Evolutionary conservation across 1,140 invertebrate genomes (phyloP), one percentile per base, ranked within the genome.

Genomic region (Aphidius ervi): DNA sequence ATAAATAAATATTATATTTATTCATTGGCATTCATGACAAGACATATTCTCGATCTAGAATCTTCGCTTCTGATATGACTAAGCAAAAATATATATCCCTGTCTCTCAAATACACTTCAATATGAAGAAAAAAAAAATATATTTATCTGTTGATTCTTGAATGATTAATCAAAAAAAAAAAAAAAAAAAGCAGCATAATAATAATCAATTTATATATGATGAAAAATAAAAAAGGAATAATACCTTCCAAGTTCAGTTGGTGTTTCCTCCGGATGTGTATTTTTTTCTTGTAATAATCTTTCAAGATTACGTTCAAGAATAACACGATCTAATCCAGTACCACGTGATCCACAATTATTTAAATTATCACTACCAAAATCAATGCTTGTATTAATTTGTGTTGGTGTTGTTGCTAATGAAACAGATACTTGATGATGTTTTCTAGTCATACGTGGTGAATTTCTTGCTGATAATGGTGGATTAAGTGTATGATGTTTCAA

Each of bases 241-340:
- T 55, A 78, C 78, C 76, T 79, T 69, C 74, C 78, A 48, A 78
- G 67, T 42, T 80, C 77, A 31, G 40, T 67, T 16, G 68, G 61
- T 5, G 67, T 68, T 62, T 78, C 73, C 16, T 78, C 74, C 5
- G 67, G 58, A 50, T 75, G 69, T n/a, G 70, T 61, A 65, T 67
- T 68, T 56, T 74, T 64, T 67, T 77, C 72, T 56, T 84, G 76
- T 20, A 84, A 68, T 9, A 86, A 70, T 64, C 82, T 76, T 65
- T 86, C 83, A 40, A 86, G 76, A 66, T 86, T 85, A 60, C 84
- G 75, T 64, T 86, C 84, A 0, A 86, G 73, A 6, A 86, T 71
- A 9, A 86, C 82, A 57, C 85, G 78, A 65, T 87, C 84, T 53
- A 85, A 74, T 31, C 82, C 82, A 54, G 65, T 77, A 62, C 69